Evolutionary conservation across 2,797 vertebrate genomes (phyloP), one percentile per base, ranked within the genome.

Genomic region (Lacerta bilineata): DNA sequence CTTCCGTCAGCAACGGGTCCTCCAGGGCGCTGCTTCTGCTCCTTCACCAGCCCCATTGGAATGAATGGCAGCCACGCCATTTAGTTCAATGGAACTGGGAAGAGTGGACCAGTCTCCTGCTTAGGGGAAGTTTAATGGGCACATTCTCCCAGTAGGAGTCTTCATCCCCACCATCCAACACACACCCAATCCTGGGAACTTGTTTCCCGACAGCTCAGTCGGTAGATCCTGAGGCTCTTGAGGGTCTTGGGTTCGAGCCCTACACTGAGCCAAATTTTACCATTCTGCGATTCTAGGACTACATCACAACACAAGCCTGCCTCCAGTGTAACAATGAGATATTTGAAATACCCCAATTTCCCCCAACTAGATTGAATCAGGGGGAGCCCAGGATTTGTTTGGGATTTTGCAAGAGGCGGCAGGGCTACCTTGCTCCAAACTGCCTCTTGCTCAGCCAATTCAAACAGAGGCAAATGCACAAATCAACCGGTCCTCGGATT

Each of bases 391-490:
- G 13, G 46, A 33, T 69, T n/a, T 20, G 66, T 46, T 46, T 46
- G 50, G 11, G 10, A 15, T 71, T 29, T 83, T 75, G 39, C 3
- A 8, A 15, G 20, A 88, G 5, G 74, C 82, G 79, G 50, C 50
- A 55, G 50, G 66, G 10, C 23, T 93, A 78, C 72, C 84, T 27
- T 74, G 88, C 86, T 55, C 50, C 92, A 93, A 89, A 90, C 90
- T 91, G 93, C 89, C 82, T 89, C 86, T 43, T 92, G 72, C 72
- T 18, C 0, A 89, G 83, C 61, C 83, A 94, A 93, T 91, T 92
- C 84, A 80, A 93, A 39, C 80, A 43, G 15, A 81, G 61, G 33
- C 8, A 8, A 75, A 8, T 55, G 8, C 94, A 41, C 92, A 92
- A 87, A 90, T 87, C 89, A 91, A 92, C 89, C 83, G 41, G 10